phyloP scores from a whole-genome alignment of 1,140 invertebrate genomes.

The Acarapis woodi region DNA sequence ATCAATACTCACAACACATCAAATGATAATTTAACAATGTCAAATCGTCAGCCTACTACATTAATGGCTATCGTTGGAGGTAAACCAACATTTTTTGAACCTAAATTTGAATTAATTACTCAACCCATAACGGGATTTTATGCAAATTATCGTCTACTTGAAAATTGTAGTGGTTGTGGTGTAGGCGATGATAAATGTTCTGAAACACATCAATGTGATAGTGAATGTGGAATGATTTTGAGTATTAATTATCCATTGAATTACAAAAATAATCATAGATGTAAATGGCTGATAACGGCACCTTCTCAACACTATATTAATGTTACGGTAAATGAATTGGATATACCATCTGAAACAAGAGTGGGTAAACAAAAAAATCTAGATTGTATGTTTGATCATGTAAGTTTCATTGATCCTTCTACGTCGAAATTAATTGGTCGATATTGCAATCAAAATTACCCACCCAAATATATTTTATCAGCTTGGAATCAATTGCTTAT shows the following conservation, averaged over 20 bases:
- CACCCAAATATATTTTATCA: slow-evolving; percentile 12
- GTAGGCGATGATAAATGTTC: slow-evolving; percentile 13
- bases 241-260: slow-evolving; percentile 14
- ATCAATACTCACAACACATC: not conserved
- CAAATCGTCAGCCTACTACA: too few relatives aligned
- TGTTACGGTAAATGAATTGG: slow-evolving; percentile 15
- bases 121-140: too few relatives aligned
- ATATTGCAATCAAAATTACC: slow-evolving; percentile 13
- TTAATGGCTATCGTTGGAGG: too few relatives aligned
- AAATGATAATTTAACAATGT: not conserved
- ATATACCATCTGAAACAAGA: slow-evolving; percentile 7
- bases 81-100: too few relatives aligned
- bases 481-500: slow-evolving; percentile 14
- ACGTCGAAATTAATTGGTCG: slow-evolving; percentile 11
- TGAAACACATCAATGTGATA: slow-evolving; percentile 10
- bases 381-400: slow-evolving; percentile 13
- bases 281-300: slow-evolving; percentile 14
- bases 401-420: slow-evolving; percentile 13
- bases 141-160: not conserved
- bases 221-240: slow-evolving; percentile 13
- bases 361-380: not conserved
- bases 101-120: too few relatives aligned
- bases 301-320: slow-evolving; percentile 13
- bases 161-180: slow-evolving; percentile 15
- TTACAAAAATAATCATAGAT: slow-evolving; percentile 14